These are phyloP conservation scores for Chalcis sispes DNA, from an alignment of 2,888 invertebrate genomes.

Conservation along the genomic window DNA sequence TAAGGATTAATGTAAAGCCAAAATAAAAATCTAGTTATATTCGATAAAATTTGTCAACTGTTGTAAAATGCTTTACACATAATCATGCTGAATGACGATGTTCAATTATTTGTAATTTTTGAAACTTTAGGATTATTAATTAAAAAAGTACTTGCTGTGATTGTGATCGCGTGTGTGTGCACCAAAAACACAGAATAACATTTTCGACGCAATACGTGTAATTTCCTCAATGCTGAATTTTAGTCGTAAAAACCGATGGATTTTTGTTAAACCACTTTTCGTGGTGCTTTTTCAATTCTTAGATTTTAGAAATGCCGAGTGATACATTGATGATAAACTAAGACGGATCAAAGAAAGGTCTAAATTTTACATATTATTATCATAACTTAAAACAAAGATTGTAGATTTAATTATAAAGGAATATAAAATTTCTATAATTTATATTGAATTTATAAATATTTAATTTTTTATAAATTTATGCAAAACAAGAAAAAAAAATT, in stretches of 20 bases:
- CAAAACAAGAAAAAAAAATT: not conserved
- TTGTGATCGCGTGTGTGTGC: constrained; percentile 33
- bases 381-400: constrained; percentile 3
- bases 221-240: constrained; percentile 49
- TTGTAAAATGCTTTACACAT: constrained; percentile 10
- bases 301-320: constrained; percentile 32
- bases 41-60: constrained; percentile 11
- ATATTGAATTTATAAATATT: constrained; percentile 21
- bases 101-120: constrained; percentile 42
- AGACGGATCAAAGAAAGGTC: constrained; percentile 28
- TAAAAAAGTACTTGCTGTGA: constrained; percentile 40
- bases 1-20: not conserved
- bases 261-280: constrained; percentile 42
- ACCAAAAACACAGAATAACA: constrained; percentile 32
- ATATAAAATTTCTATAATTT: too few species aligned
- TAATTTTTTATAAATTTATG: constrained; percentile 5
- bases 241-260: constrained; percentile 24
- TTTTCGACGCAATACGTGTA: constrained; percentile 34
- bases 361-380: constrained; percentile 25
- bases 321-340: constrained; percentile 32
- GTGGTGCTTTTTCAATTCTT: constrained; percentile 44
- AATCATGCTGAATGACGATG: not conserved
- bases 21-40: not conserved
- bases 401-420: not conserved
- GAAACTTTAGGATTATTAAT: not conserved